A percentile compares a stretch with the other conserved stretches of the same genome.
Conservation (phyloP, 2,113 vertebrate genomes). For the Pedetes capensis region DNA sequence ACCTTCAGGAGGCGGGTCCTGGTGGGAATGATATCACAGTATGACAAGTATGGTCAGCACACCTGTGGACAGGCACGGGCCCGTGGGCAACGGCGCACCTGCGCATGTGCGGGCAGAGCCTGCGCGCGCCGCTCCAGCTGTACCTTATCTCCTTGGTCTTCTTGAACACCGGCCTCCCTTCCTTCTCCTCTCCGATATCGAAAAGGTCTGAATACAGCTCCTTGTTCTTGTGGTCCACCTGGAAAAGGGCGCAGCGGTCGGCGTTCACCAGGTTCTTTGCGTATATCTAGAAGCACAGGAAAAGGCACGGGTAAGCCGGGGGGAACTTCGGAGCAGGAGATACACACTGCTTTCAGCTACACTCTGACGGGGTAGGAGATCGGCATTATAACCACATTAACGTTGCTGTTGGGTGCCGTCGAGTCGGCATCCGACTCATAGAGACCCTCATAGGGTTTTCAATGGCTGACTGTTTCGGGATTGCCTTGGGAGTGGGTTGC, state of each 20-base stretch:
- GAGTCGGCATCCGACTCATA: no score
- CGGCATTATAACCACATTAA: fast-evolving
- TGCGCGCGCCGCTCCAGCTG: not conserved
- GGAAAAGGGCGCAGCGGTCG: slow-evolving; percentile 98
- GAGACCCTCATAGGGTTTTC: no score
- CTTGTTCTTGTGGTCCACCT: slow-evolving; percentile 98
- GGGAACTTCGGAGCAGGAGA: not conserved
- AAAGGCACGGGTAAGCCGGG: slow-evolving; percentile 32
- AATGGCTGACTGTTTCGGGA: no score
- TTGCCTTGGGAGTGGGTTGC: no score
- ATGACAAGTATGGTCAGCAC: slow-evolving; percentile 82
- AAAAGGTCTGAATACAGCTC: slow-evolving; percentile 99
- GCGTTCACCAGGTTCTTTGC: slow-evolving; percentile 99
- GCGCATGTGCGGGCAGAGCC: slow-evolving; percentile 34
- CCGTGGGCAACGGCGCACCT: slow-evolving; percentile 70
- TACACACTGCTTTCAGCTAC: not conserved
- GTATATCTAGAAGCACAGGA: slow-evolving; percentile 93
- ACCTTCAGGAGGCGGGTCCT: slow-evolving; percentile 87
- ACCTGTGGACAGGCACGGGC: slow-evolving; percentile 80
- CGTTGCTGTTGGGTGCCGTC: no score
- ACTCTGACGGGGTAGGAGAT: fast-evolving
- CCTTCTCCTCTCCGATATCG: slow-evolving; percentile 97
- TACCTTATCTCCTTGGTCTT: slow-evolving; percentile 99
- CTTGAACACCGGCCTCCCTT: slow-evolving; percentile 97
- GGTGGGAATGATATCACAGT: slow-evolving; percentile 86